These are phyloP conservation scores for Cremastinae sp. DNA, from an alignment of 2,888 invertebrate genomes.

Conservation along the genomic window DNA sequence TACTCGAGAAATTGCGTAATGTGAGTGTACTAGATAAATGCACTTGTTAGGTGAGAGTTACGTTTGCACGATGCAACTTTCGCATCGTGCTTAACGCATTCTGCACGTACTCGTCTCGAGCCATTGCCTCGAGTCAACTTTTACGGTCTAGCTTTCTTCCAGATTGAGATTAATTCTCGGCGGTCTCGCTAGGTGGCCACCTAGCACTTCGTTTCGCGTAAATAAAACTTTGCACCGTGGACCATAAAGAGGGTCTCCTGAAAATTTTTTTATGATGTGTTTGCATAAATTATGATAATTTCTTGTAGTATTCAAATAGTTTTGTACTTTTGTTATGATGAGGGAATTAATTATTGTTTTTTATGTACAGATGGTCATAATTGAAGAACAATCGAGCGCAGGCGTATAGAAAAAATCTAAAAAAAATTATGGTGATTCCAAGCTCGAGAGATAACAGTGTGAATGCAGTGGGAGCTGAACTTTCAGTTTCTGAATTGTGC, in stretches of 20 bases:
- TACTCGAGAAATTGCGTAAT: slow-evolving; percentile 49
- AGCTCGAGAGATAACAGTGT: slow-evolving; percentile 13
- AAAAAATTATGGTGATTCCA: slow-evolving; percentile 12
- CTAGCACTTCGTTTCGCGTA: no score
- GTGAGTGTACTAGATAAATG: slow-evolving; percentile 50
- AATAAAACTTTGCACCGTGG: no score
- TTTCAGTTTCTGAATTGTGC: slow-evolving; percentile 1
- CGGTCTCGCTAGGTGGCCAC: no score
- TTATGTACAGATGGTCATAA: neutral
- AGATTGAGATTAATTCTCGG: no score
- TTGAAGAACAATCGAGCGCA: slow-evolving; percentile 38
- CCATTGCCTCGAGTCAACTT: slow-evolving; percentile 22
- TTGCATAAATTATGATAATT: no score
- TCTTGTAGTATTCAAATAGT: no score
- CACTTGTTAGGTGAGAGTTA: slow-evolving; percentile 54
- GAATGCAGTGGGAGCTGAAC: slow-evolving; percentile 43
- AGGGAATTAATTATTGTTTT: neutral
- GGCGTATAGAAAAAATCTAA: slow-evolving; percentile 35
- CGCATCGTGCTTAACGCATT: slow-evolving; percentile 47
- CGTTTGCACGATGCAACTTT: slow-evolving; percentile 48
- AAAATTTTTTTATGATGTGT: no score
- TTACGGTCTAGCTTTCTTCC: neutral
- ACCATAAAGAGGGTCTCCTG: no score
- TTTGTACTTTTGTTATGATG: slow-evolving; percentile 9
- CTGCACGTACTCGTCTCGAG: slow-evolving; percentile 41